phyloP scores from a whole-genome alignment of 2,113 vertebrate species.

The Psilopsiagon aurifrons region DNA sequence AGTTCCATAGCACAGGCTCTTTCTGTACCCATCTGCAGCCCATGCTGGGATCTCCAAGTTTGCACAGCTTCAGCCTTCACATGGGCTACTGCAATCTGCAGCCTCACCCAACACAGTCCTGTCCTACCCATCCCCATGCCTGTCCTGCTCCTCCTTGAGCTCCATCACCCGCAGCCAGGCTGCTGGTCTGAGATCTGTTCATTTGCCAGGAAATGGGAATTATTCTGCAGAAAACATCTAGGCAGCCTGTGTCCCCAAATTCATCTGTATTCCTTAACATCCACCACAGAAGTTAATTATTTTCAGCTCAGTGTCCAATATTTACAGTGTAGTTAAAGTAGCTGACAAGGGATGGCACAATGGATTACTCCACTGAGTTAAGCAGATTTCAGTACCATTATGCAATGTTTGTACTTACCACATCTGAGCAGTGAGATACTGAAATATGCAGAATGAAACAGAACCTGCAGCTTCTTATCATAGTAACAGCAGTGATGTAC shows the following conservation, averaged over 20 bases:
- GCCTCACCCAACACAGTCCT: neutral
- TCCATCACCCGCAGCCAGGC: rapidly evolving
- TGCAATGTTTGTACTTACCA: neutral
- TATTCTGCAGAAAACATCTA: neutral
- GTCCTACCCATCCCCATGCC: rapidly evolving
- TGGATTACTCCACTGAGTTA: neutral
- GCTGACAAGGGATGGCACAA: neutral
- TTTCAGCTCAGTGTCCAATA: neutral
- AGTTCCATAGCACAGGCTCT: neutral
- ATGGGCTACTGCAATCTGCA: neutral
- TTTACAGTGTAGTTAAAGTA: neutral
- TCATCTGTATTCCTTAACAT: neutral
- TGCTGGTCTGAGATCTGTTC: rapidly evolving
- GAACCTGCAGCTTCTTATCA: neutral
- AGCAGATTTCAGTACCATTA: neutral
- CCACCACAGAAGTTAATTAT: neutral
- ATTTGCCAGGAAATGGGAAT: neutral
- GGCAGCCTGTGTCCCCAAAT: neutral
- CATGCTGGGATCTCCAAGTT: neutral
- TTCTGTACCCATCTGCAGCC: neutral
- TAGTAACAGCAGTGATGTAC: neutral
- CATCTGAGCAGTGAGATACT: neutral
- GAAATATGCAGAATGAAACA: neutral
- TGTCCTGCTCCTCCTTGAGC: neutral
- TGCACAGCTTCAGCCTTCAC: neutral